Base-by-base conservation (phyloP, 35 echinoderm and acorn worm genomes). In the Holothuria glaberrima region DNA sequence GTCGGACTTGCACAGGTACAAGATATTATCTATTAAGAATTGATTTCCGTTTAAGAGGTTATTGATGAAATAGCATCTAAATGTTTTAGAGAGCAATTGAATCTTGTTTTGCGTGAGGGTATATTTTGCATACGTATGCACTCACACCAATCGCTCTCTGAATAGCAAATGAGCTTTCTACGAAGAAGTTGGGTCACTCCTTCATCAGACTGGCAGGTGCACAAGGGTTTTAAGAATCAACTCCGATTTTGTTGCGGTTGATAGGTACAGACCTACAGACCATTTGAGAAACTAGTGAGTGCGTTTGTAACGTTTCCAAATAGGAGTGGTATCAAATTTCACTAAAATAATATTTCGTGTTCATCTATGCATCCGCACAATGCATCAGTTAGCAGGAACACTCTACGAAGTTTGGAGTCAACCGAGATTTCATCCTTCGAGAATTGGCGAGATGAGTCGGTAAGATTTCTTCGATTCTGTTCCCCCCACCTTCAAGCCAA, bases 361-460 rank as follows among this genome's bases (percentile, higher is more conserved):
- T 31, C 80, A 25, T 82, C 6, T n/a, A 63, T 48, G 19, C 24
- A 58, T 41, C 29, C 21, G 57, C 6, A 56, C 48, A 14, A 84
- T 84, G 80, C 80, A 84, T 57, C 80, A 84, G 80, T 84, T 84
- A 30, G 80, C 80, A 84, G 80, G 80, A 61, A 84, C 80, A 61
- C 57, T 84, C 18, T 84, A 84, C 19, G 80, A 84, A 38, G 80
- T 84, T 16, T 84, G 80, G 80, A 84, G 80, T 84, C 80, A 84
- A 63, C 80, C 80, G 56, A 84, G 80, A 56, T 84, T 84, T 33
- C 80, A 57, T 25, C 80, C 80, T 54, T 61, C 80, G 59, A 84
- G 80, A 63, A 84, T 84, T 48, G 58, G 46, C 29, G 80, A 84
- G 9, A 52, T 78, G 44, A 78, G 74, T 48, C 44, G 74, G 74